Evolutionary conservation across 2,888 invertebrate species (phyloP).

Genomic region (Pyrgus malvae): DNA sequence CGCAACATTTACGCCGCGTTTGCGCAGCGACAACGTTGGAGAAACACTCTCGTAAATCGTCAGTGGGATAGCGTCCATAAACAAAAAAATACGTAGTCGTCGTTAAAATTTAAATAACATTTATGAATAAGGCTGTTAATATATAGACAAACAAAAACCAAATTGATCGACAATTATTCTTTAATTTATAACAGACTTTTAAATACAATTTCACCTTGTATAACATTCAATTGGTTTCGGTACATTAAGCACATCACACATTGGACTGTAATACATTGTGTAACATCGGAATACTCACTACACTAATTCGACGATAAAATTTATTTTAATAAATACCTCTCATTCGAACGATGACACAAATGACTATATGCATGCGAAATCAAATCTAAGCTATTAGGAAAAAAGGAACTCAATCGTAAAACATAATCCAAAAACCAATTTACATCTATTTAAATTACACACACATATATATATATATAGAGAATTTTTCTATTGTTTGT

Average conservation of each 20-base stretch:
- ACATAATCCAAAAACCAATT: conserved; percentile 27
- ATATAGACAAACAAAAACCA: conserved; percentile 37
- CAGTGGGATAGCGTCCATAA: too few relatives aligned
- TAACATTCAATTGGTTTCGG: conserved; percentile 68
- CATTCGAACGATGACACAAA: conserved; percentile 61
- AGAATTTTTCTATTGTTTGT: conserved; percentile 21
- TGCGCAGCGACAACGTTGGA: too few relatives aligned
- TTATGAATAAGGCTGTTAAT: neutral
- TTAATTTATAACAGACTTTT: conserved; percentile 73
- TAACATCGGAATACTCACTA: conserved; percentile 70
- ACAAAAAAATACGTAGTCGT: too few relatives aligned
- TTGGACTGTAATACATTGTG: conserved; percentile 63
- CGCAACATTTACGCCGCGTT: too few relatives aligned
- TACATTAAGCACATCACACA: conserved; percentile 60
- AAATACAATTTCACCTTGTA: conserved; percentile 69
- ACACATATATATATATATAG: conserved; percentile 17
- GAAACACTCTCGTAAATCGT: too few relatives aligned
- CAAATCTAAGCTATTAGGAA: conserved; percentile 41
- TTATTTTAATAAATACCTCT: conserved; percentile 39
- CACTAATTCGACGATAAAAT: conserved; percentile 34
- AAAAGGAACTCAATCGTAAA: conserved; percentile 54
- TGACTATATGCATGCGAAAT: conserved; percentile 63
- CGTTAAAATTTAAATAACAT: too few relatives aligned
- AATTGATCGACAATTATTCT: conserved; percentile 53
- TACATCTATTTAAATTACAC: conserved; percentile 14